These are phyloP conservation scores for Alligator mississippiensis DNA, from an alignment of 2,113 vertebrate species.

Conservation along the genomic window DNA sequence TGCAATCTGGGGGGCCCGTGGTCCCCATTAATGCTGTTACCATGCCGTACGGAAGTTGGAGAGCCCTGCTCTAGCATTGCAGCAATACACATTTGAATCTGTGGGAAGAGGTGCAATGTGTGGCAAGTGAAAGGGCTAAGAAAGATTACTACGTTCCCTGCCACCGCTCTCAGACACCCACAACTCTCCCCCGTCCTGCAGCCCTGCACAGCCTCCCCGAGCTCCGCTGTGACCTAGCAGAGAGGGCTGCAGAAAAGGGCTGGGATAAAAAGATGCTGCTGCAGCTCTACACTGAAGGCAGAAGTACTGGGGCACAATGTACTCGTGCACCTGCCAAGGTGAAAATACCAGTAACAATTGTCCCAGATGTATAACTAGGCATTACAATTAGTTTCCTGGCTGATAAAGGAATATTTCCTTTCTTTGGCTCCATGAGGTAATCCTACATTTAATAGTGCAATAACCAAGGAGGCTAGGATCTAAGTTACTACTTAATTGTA, in stretches of 20 bases:
- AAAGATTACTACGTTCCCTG: background rate
- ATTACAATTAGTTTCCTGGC: background rate
- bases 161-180: rapidly evolving
- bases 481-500: background rate
- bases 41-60: background rate
- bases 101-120: background rate
- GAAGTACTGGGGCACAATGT: background rate
- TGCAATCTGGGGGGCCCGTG: no score
- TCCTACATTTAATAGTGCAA: background rate
- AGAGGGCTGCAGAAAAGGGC: constrained; percentile 38
- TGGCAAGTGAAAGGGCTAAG: background rate
- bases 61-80: background rate
- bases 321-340: background rate
- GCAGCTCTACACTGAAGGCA: background rate
- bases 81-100: background rate
- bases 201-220: background rate
- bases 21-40: background rate
- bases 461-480: background rate
- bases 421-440: background rate
- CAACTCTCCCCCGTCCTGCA: rapidly evolving
- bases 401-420: background rate
- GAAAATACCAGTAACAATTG: background rate
- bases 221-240: constrained; percentile 1
- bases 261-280: constrained; percentile 12
- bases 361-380: background rate